phyloP scores from a whole-genome alignment of 2,113 vertebrate genomes.

The Zeus faber region DNA sequence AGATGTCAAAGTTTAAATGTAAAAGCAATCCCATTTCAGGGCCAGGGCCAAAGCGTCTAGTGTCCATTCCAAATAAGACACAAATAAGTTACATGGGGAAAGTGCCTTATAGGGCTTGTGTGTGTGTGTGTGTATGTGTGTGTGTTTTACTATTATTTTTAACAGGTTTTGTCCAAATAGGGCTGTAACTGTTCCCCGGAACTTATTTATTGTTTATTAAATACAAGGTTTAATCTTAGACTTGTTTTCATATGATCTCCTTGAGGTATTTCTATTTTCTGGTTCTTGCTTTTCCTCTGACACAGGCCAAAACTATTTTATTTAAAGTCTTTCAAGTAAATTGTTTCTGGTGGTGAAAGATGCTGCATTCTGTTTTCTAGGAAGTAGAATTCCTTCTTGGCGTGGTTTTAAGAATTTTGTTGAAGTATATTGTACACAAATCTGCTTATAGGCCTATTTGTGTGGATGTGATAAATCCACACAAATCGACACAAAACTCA shows the following conservation, averaged over 20 bases:
- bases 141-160: slow-evolving; percentile 19
- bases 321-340: slow-evolving; percentile 66
- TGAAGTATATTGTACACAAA: too few species aligned
- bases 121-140: background rate
- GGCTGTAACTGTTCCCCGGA: slow-evolving; percentile 29
- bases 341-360: slow-evolving; percentile 45
- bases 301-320: slow-evolving; percentile 41
- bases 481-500: too few species aligned
- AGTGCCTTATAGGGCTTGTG: too few species aligned
- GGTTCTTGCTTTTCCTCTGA: slow-evolving; percentile 16
- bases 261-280: slow-evolving; percentile 40
- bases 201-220: slow-evolving; percentile 74
- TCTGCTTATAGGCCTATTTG: background rate
- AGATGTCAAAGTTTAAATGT: too few species aligned
- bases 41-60: too few species aligned
- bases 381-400: background rate
- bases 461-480: background rate
- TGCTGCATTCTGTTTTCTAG: background rate
- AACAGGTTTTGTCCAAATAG: slow-evolving; percentile 26
- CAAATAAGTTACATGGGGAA: slow-evolving; percentile 19
- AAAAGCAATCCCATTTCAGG: too few species aligned
- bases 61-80: too few species aligned
- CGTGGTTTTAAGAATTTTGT: too few species aligned
- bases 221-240: slow-evolving; percentile 42
- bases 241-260: slow-evolving; percentile 33